Evolutionary conservation across 1,140 invertebrate genomes (phyloP), one percentile per base, ranked within the genome.

Genomic region (Caerostris darwini): DNA sequence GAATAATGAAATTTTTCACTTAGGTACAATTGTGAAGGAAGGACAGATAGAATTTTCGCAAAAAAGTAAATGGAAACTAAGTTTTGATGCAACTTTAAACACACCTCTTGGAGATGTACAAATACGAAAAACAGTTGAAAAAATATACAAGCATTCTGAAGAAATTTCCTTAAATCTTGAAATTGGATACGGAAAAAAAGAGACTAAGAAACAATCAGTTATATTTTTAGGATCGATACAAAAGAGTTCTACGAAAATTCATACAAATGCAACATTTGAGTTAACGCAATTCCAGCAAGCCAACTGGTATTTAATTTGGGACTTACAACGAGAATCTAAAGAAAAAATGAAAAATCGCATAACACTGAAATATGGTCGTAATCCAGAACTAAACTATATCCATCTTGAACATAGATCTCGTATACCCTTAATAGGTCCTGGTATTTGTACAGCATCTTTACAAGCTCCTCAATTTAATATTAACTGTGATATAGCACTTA

Each of bases 291-390:
- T 58, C 50, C 94, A 90, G 17, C 0, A 58, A 14, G 7, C n/a
- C 8, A 92, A 81, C 34, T 92, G 83, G 82, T 2, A 54, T n/a
- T 77, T 92, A 3, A 77, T 61, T 14, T 94, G 94, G 90, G 88
- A 92, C 53, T 56, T 81, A 57, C 90, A 92, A 69, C 54, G 67
- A 64, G 90, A 94, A 57, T 67, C 34, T 12, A 57, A 17, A 64
- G 54, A 92, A 19, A 50, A n/a, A 17, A 19, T 94, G 64, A 92
- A 88, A 69, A 94, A 92, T 56, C 83, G 92, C 58, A 12, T 94
- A 14, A 67, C 58, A 58, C 5, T 94, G 14, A 94, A 92, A 57
- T 91, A 92, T 34, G 96, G 97, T 19, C 3, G 53, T 57, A 50
- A 90, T 12, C 93, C 69, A 50, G 88, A 90, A n/a, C 17, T 10